These are phyloP conservation scores for Montipora foliosa DNA, from an alignment of 64 coral and sea anemone species.

Conservation along the genomic window DNA sequence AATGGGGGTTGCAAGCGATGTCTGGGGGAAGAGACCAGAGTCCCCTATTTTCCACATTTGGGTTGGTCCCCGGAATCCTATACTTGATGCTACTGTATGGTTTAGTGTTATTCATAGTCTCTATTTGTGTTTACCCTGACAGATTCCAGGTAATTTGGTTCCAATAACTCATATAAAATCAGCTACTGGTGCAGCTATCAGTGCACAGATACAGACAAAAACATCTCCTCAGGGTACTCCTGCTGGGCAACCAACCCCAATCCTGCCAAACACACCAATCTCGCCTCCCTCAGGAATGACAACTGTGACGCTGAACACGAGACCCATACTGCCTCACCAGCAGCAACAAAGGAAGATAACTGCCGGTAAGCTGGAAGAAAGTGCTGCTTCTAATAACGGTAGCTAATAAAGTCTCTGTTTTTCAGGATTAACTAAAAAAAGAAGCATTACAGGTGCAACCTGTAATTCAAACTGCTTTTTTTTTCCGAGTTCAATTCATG, in stretches of 20 bases:
- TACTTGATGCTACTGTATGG: neutral
- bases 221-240: constrained; percentile 88
- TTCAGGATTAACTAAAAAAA: neutral
- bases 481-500: too few species aligned
- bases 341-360: constrained; percentile 82
- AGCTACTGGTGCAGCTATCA: constrained; percentile 71
- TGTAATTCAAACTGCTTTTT: too few species aligned
- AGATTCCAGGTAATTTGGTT: constrained; percentile 88
- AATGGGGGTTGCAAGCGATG: too few species aligned
- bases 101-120: neutral
- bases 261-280: constrained; percentile 89
- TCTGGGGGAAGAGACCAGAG: too few species aligned
- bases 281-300: constrained; percentile 91
- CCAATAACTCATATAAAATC: constrained; percentile 91
- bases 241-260: constrained; percentile 86
- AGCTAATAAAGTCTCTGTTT: neutral
- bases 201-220: constrained; percentile 86
- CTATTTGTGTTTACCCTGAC: neutral
- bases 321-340: constrained; percentile 85
- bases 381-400: neutral
- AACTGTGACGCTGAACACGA: constrained; percentile 82
- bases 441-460: neutral
- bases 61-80: too few species aligned
- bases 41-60: too few species aligned
- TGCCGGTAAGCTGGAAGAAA: neutral